Base-by-base conservation (phyloP, 2,113 vertebrate species). In the Phoxinus phoxinus region DNA sequence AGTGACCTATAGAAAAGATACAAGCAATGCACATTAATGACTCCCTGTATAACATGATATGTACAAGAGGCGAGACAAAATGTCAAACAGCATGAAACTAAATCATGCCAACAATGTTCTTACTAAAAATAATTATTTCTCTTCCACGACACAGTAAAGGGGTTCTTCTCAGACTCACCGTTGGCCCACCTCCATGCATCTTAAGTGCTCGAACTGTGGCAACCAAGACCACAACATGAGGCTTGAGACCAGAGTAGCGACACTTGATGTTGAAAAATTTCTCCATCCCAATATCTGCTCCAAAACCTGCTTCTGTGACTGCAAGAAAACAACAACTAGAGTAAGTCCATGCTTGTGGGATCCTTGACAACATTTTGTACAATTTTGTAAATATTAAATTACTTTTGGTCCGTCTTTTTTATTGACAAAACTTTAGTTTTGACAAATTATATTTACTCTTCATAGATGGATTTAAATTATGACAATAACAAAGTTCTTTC, bases 261-360 rank as follows among this genome's bases (percentile, higher is more conserved):
- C 98, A 99, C 90, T 99, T 99, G 89, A 99, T 99, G 90, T 99
- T 95, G 75, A 99, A 99, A 93, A 99, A 99, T 89, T 99, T 99
- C 88, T 99, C 98, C 98, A 99, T 99, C 83, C 98, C 98, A 17
- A 99, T 99, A 86, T 99, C 98, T 11, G 98, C 98, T 63, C 98
- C 98, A 11, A 99, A 99, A 69, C 98, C 98, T 46, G 98, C 98
- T 93, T 99, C 98, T 0, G 98, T 99, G 90, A 99, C 98, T 99
- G 85, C 53, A 87, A 86, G 76, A 85, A 10, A 6, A 32, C 3
- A n/a, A 58, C 19, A 65, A 59, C 23, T n/a, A 65, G 1, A 37
- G 65, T 15, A 12, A 84, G 19, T 56, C 4, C 4, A 27, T 2
- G 13, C 63, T 46, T n/a, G 27, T 74, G 12, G 12, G n/a, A 74